Percentiles rank a stretch among this genome's conserved stretches.
These are phyloP conservation scores for Sycobia sp. DNA, from an alignment of 1,140 invertebrate genomes.

Conservation along the genomic window DNA sequence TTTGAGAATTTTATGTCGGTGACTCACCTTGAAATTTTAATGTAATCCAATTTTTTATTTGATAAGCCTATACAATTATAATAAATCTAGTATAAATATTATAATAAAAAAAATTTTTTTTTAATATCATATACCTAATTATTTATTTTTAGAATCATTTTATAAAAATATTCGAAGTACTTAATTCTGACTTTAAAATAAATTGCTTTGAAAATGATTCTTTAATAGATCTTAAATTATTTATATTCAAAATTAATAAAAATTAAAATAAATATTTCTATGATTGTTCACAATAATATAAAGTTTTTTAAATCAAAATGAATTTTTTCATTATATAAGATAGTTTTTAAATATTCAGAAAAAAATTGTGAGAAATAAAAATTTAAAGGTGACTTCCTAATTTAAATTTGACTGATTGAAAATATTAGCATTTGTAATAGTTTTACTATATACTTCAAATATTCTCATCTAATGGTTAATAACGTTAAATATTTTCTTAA, in stretches of 20 bases:
- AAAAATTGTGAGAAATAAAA: conserved; percentile 20
- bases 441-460: conserved; percentile 11
- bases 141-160: background rate
- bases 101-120: background rate
- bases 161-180: background rate
- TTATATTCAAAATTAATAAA: too few species aligned
- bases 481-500: conserved; percentile 9
- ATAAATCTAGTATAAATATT: background rate
- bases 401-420: conserved; percentile 22
- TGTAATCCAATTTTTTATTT: conserved; percentile 20
- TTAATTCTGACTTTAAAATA: background rate
- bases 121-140: background rate
- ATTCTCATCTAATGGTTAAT: conserved; percentile 11
- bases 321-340: too few species aligned
- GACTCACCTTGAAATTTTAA: conserved; percentile 25
- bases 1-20: conserved; percentile 15
- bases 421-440: conserved; percentile 16
- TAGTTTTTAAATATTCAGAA: conserved; percentile 3
- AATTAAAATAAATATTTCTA: conserved; percentile 3
- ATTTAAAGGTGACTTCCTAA: background rate
- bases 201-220: too few species aligned
- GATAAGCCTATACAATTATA: background rate
- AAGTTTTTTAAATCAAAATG: conserved; percentile 2
- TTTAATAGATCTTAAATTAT: too few species aligned
- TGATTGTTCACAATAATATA: conserved; percentile 17